Evolutionary conservation across 2,113 vertebrate genomes (phyloP), one percentile per base, ranked within the genome.

Genomic region (Tricholaema leucomelas): DNA sequence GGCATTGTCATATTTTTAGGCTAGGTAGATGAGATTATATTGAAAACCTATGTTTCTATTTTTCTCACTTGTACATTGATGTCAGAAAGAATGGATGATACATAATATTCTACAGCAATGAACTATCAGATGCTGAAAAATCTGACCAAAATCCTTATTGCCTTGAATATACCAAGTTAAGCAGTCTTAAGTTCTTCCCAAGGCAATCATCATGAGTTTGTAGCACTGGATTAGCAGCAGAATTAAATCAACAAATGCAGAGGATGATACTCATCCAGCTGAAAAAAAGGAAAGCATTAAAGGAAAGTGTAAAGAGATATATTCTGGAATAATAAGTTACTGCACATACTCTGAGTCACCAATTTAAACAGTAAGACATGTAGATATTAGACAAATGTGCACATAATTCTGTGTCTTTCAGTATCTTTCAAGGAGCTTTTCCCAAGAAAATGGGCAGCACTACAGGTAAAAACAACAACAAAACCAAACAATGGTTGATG

Each of bases 221-320:
- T 84, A 42, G 74, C n/a, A 52, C 42, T 74, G 80, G 60, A 64
- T 90, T 85, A 70, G 27, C n/a, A 88, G 54, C 50, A 75, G 66
- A 83, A 82, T 85, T 40, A 81, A 88, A 94, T 72, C 64, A 91
- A 92, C 66, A 94, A 73, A 87, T 59, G 59, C 46, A 92, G 91
- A 75, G 52, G 78, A 88, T 71, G 31, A 92, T 48, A 88, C 33
- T 91, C 84, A 33, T 92, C 93, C 56, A 92, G 31, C 50, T 90
- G 92, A 42, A n/a, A 64, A 83, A 90, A 86, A 75, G 23, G 17
- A 66, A 85, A 86, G 13, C 17, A 31, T 42, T 74, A 48, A 64
- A 86, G 17, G 9, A 4, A 91, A 87, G 28, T 88, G 12, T 58
- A 90, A 52, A 55, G 77, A 77, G 15, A 44, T 88, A 46, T 58